phyloP scores from a whole-genome alignment of 2,888 invertebrate species.

The Rhagophthalmus giganteus region DNA sequence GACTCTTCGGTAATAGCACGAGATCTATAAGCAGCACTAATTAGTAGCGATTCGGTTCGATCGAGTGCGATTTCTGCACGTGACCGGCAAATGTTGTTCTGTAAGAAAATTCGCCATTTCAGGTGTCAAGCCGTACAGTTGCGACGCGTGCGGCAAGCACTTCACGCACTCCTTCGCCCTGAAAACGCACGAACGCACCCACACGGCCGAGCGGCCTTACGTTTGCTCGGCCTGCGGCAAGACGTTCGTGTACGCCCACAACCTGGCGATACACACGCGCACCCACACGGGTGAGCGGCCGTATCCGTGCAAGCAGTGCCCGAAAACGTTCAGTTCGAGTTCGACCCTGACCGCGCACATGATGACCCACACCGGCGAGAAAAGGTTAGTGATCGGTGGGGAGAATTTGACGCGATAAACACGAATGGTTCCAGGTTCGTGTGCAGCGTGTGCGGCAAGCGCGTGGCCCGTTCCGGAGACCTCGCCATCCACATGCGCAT shows the following conservation, averaged over 20 bases:
- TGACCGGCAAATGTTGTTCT: too few relatives aligned
- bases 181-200: conserved; percentile 45
- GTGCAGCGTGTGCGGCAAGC: conserved; percentile 46
- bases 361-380: conserved; percentile 40
- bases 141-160: conserved; percentile 42
- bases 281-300: conserved; percentile 48
- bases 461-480: conserved; percentile 46
- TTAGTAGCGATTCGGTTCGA: too few relatives aligned
- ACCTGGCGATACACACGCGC: conserved; percentile 45
- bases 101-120: too few relatives aligned
- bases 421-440: conserved; percentile 37
- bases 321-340: conserved; percentile 41
- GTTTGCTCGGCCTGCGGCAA: conserved; percentile 47
- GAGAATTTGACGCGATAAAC: background rate
- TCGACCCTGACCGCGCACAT: conserved; percentile 40
- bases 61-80: too few relatives aligned
- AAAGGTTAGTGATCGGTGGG: conserved; percentile 33
- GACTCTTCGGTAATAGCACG: too few relatives aligned
- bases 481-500: conserved; percentile 45
- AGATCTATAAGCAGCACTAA: too few relatives aligned
- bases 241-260: conserved; percentile 45
- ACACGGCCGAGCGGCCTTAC: conserved; percentile 45
- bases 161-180: conserved; percentile 45
- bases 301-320: conserved; percentile 42
- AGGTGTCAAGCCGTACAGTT: conserved; percentile 43